These are phyloP conservation scores for Oasisia sp. DNA, from an alignment of 2,888 invertebrate species.

Conservation along the genomic window DNA sequence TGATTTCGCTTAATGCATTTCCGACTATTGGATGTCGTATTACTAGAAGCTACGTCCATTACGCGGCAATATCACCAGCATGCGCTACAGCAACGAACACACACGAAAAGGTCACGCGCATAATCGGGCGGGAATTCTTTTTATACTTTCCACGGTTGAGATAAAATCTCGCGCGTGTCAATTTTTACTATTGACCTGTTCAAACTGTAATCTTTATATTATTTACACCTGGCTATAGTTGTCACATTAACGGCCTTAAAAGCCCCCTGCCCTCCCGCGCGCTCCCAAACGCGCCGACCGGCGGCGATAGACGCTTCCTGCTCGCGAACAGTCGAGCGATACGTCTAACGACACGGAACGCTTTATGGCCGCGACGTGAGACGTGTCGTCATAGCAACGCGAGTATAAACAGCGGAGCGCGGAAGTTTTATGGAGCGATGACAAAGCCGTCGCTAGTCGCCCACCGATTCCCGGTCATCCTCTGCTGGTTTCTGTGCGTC, in stretches of 20 bases:
- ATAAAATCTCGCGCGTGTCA: slow-evolving; percentile 12
- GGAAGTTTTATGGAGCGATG: background rate
- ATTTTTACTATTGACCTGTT: background rate
- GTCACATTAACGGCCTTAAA: slow-evolving; percentile 4
- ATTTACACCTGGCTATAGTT: slow-evolving; percentile 11
- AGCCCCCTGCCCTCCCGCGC: background rate
- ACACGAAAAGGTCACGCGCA: background rate
- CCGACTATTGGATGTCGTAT: background rate
- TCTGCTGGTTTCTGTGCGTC: background rate
- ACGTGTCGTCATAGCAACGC: background rate
- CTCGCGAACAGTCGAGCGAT: background rate
- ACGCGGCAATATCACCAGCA: background rate
- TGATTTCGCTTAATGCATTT: background rate
- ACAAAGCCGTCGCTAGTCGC: background rate
- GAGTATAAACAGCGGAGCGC: background rate
- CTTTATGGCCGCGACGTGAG: background rate
- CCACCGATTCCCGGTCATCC: slow-evolving; percentile 4
- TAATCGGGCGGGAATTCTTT: background rate
- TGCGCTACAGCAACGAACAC: background rate
- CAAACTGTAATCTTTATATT: background rate
- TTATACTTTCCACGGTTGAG: background rate
- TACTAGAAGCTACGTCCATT: background rate
- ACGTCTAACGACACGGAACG: slow-evolving; percentile 4
- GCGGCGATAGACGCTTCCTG: background rate
- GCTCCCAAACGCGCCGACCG: background rate